Conservation (phyloP, 2,113 vertebrate species). For the Erinaceus europaeus region DNA sequence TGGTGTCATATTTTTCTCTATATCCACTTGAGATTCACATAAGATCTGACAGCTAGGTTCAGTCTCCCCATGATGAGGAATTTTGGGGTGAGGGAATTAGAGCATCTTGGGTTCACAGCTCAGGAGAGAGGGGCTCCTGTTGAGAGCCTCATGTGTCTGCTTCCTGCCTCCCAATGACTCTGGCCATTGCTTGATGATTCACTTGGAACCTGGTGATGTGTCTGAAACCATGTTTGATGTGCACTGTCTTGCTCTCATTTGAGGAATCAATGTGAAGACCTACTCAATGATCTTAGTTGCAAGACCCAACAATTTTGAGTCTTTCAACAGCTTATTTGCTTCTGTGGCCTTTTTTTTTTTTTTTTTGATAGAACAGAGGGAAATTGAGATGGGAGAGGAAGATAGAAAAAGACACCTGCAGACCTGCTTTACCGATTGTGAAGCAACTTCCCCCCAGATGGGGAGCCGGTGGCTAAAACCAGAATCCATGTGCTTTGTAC, state of each 20-base stretch:
- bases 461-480: too few relatives aligned
- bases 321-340: background rate
- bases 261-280: background rate
- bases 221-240: background rate
- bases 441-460: too few relatives aligned
- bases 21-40: background rate
- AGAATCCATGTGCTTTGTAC: too few relatives aligned
- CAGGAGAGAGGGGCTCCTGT: background rate
- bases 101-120: background rate
- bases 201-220: fast-evolving
- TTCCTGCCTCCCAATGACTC: background rate
- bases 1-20: background rate
- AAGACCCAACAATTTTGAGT: background rate
- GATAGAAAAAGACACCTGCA: too few relatives aligned
- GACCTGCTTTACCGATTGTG: too few relatives aligned
- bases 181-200: background rate
- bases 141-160: background rate
- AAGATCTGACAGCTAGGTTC: background rate
- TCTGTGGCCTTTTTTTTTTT: too few relatives aligned
- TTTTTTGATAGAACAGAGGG: too few relatives aligned
- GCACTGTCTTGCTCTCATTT: background rate
- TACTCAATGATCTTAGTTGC: background rate
- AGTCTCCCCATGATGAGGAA: background rate
- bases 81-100: background rate
- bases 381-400: too few relatives aligned